A percentile compares a stretch with the other conserved stretches of the same genome.
phyloP scores from a whole-genome alignment of 2,888 invertebrate species.

The Coecobrya sp. region DNA sequence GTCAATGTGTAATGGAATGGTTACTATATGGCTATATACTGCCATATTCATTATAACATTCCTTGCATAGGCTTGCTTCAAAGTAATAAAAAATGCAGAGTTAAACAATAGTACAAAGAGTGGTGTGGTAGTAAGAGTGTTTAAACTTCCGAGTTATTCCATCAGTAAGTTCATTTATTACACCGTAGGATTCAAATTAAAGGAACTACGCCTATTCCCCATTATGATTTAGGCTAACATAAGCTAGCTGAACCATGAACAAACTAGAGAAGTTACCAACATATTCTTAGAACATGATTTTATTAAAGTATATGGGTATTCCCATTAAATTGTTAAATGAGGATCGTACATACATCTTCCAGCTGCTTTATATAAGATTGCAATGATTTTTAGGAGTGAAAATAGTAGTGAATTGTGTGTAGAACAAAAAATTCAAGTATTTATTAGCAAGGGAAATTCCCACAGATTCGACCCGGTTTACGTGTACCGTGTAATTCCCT shows the following conservation, averaged over 20 bases:
- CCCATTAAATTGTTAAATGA: background rate
- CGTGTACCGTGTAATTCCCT: background rate
- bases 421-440: background rate
- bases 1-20: too few species aligned
- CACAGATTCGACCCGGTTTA: slow-evolving; percentile 81
- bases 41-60: too few species aligned
- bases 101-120: too few species aligned
- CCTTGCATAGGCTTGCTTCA: too few species aligned
- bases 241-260: slow-evolving; percentile 51
- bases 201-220: slow-evolving; percentile 79
- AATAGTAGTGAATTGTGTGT: background rate
- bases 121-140: background rate
- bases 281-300: background rate
- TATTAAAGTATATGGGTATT: background rate
- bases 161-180: background rate
- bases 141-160: slow-evolving; percentile 23
- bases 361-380: background rate
- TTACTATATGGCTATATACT: too few species aligned
- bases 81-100: too few species aligned
- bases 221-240: slow-evolving; percentile 43
- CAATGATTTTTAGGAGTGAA: background rate
- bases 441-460: slow-evolving; percentile 70
- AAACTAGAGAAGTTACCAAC: background rate
- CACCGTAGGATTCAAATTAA: slow-evolving; percentile 35
- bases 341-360: too few species aligned